Evolutionary conservation across 2,888 invertebrate species (phyloP), one percentile per base, ranked within the genome.

Genomic region (Cotesia congregata): DNA sequence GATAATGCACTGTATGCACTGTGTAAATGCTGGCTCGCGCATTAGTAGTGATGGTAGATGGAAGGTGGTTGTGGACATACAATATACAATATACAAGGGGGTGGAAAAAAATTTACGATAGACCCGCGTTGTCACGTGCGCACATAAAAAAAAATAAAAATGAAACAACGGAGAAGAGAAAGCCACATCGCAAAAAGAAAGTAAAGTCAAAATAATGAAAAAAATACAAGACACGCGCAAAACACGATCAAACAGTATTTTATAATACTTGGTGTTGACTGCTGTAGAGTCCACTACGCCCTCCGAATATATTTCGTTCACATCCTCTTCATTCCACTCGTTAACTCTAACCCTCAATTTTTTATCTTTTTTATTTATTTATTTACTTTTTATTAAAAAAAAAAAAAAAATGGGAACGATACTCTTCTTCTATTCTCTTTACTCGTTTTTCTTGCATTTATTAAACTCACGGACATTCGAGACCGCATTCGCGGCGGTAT

Each of bases 161-260:
- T 30, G 15, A 72, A 69, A 71, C 39, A 59, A 67, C 71, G 70
- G 71, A 72, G 78, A 79, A 76, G 76, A 75, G 71, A 77, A 78
- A 77, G 65, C 50, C 50, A 50, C 12, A 12, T 12, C 12, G 12
- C 50, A 50, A 50, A 50, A 50, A 50, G 50, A 50, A 50, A 50
- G 50, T 50, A 50, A 50, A 50, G 50, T 12, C 2, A 50, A 50
- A 50, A 50, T 50, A 50, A 12, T 7, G 12, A 64, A 73, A 73
- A 73, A 67, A 59, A 59, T 9, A 73, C 30, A 59, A 73, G 50
- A 73, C 83, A 85, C 77, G 74, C 72, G 74, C 50, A 59, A 59
- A 67, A 74, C 75, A 73, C 75, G 78, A 79, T 78, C 77, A 73
- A 74, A 77, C 79, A 77, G 68, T 80, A 77, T 80, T 79, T 79